Conservation (phyloP, 2,888 invertebrate genomes). For the Holacanthella duospinosa region DNA sequence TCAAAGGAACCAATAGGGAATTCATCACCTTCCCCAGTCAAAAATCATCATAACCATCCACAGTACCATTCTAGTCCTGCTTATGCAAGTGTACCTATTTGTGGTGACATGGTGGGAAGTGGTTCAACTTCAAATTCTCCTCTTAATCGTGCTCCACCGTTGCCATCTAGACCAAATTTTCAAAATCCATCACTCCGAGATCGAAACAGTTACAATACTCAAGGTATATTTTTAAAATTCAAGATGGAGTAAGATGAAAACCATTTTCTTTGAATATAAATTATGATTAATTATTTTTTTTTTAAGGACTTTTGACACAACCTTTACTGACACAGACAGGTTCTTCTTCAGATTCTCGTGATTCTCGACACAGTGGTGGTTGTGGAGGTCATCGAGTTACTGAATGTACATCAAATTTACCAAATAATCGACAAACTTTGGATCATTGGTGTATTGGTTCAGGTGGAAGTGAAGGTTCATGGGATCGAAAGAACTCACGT, state of each 20-base stretch:
- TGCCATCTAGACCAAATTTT: constrained; percentile 21
- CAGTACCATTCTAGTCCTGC: constrained; percentile 20
- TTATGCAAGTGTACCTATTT: constrained; percentile 27
- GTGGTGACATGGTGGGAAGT: constrained; percentile 11
- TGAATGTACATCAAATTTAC: constrained; percentile 11
- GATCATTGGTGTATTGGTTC: constrained; percentile 25
- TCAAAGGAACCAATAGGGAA: constrained; percentile 13
- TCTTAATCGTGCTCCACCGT: constrained; percentile 16
- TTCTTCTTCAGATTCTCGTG: constrained; percentile 26
- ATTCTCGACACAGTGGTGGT: constrained; percentile 23
- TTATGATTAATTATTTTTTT: not conserved
- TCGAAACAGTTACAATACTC: constrained; percentile 20
- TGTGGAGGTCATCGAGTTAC: too few relatives aligned
- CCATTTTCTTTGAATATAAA: not conserved
- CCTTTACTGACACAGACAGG: constrained; percentile 28
- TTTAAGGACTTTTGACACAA: constrained; percentile 24
- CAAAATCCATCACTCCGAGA: constrained; percentile 5
- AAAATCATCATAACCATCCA: not conserved
- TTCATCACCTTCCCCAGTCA: not conserved
- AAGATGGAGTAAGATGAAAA: not conserved
- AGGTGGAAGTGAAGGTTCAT: constrained; percentile 22
- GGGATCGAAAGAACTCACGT: constrained; percentile 21
- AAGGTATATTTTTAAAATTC: constrained; percentile 11
- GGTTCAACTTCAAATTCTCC: constrained; percentile 14
- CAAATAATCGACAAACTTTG: constrained; percentile 19